phyloP scores from a whole-genome alignment of 2,797 vertebrate genomes.

The Spheniscus humboldti region DNA sequence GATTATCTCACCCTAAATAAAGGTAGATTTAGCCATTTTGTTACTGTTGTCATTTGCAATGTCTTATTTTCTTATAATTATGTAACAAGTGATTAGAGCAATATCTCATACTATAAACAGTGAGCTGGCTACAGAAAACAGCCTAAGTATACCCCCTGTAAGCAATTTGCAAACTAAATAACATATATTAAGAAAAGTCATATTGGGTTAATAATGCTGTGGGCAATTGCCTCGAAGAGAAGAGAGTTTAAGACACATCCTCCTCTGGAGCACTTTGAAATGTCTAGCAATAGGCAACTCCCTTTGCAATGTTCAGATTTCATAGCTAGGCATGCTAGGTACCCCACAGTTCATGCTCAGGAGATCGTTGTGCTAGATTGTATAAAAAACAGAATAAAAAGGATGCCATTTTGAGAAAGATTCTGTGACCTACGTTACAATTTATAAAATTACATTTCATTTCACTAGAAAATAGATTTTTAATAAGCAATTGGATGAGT shows the following conservation, averaged over 20 bases:
- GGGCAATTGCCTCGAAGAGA: neutral
- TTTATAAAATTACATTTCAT: neutral
- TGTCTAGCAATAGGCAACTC: neutral
- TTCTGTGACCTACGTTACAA: neutral
- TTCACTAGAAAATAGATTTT: neutral
- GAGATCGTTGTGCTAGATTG: neutral
- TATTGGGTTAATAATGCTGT: neutral
- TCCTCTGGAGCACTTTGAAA: neutral
- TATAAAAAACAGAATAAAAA: neutral
- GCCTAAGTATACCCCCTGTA: neutral
- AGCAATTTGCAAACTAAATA: neutral
- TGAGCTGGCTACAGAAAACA: neutral
- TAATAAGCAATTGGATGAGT: neutral
- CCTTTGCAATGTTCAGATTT: neutral
- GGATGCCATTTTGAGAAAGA: neutral
- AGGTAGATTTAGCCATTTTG: neutral
- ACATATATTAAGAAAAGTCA: neutral
- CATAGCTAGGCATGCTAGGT: neutral
- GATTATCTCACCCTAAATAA: neutral
- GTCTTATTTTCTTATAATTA: neutral
- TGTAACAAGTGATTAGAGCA: neutral
- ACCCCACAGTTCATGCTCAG: neutral
- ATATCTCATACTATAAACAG: neutral
- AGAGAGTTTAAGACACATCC: neutral
- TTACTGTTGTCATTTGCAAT: neutral